Conservation (phyloP, 1,140 invertebrate genomes). For the Cheumatopsyche charites region DNA sequence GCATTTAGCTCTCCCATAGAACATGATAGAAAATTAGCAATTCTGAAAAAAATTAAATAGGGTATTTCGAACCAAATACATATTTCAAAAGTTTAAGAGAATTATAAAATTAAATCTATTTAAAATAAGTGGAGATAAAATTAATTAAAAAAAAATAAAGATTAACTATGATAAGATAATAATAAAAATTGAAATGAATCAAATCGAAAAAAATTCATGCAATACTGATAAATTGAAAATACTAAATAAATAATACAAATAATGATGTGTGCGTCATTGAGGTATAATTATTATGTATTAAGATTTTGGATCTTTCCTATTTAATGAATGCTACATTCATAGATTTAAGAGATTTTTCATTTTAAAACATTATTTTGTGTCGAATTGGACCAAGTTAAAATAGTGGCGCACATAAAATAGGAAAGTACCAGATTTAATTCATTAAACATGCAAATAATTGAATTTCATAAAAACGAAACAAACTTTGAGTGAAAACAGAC, state of each 20-base stretch:
- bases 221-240: too few species aligned
- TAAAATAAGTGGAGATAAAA: constrained; percentile 7
- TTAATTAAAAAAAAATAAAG: background rate
- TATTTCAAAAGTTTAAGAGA: constrained; percentile 18
- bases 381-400: too few species aligned
- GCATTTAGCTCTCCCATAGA: constrained; percentile 21
- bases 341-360: too few species aligned
- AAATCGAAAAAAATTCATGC: background rate
- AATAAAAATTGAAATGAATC: background rate
- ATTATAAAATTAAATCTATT: constrained; percentile 17
- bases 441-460: too few species aligned
- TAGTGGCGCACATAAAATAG: too few species aligned
- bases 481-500: too few species aligned
- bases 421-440: too few species aligned
- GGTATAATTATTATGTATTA: background rate
- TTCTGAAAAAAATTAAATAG: background rate
- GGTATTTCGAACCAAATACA: constrained; percentile 19
- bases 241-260: too few species aligned
- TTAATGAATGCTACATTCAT: too few species aligned
- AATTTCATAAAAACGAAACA: too few species aligned
- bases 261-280: background rate
- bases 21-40: background rate
- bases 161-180: background rate
- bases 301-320: background rate
- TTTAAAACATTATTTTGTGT: too few species aligned